Percentiles rank a stretch among this genome's conserved stretches.
phyloP scores from a whole-genome alignment of 2,797 vertebrate species.

The Sandelia bainsii region DNA sequence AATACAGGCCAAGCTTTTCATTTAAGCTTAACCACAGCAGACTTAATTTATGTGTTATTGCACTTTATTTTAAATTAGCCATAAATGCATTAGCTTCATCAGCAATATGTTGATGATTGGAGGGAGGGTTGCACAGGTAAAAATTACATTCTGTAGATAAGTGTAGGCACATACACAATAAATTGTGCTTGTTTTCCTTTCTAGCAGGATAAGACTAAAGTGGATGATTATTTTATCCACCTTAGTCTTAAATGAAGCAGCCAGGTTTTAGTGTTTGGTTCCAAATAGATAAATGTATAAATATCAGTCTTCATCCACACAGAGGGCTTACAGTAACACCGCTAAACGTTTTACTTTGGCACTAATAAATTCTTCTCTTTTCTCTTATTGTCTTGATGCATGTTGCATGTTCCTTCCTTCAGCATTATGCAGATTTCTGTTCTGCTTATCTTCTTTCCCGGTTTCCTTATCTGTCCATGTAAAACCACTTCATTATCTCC shows the following conservation, averaged over 20 bases:
- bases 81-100: background rate
- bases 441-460: slow-evolving; percentile 93
- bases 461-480: slow-evolving; percentile 93
- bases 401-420: slow-evolving; percentile 68
- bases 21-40: background rate
- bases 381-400: slow-evolving; percentile 76
- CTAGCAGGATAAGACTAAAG: no score
- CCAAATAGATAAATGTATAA: background rate
- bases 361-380: slow-evolving; percentile 80
- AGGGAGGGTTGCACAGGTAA: background rate
- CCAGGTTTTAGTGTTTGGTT: slow-evolving; percentile 1
- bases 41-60: background rate
- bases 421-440: slow-evolving; percentile 95
- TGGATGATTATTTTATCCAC: background rate
- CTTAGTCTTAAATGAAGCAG: background rate
- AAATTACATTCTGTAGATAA: background rate
- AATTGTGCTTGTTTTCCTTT: background rate
- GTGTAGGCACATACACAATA: background rate
- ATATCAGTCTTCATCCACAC: slow-evolving; percentile 7
- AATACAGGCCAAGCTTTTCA: background rate
- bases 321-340: slow-evolving; percentile 22
- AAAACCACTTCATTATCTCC: slow-evolving; percentile 68
- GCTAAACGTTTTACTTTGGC: slow-evolving; percentile 61
- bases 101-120: background rate
- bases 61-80: background rate